These are phyloP conservation scores for Antheraea pernyi DNA, from an alignment of 1,140 invertebrate species.

Conservation along the genomic window DNA sequence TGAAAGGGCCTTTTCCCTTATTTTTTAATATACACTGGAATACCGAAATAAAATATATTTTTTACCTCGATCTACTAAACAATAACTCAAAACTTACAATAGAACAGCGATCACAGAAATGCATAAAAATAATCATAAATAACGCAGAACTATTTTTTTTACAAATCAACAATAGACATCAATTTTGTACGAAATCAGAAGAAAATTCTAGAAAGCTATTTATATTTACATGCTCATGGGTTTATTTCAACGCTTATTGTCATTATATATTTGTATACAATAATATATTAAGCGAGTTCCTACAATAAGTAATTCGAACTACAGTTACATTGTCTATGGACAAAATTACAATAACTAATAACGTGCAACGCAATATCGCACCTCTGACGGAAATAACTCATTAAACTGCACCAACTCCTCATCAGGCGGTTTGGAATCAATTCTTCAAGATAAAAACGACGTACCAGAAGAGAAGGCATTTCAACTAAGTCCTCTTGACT, in stretches of 20 bases:
- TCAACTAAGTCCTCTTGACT: no score
- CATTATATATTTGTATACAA: neutral
- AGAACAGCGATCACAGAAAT: conserved; percentile 70
- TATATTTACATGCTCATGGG: neutral
- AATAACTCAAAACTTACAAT: conserved; percentile 49
- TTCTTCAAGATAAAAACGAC: no score
- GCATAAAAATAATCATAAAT: conserved; percentile 55
- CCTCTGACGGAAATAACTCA: no score
- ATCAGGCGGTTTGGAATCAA: no score
- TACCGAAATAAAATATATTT: neutral
- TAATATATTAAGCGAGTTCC: no score
- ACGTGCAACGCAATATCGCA: no score
- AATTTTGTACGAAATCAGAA: conserved; percentile 12
- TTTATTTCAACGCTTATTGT: neutral
- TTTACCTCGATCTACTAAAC: conserved; percentile 14
- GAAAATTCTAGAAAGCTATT: neutral
- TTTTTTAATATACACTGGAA: neutral
- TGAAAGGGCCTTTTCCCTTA: neutral
- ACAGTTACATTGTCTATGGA: no score
- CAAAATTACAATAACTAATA: no score
- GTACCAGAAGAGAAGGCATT: no score
- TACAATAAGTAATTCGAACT: no score
- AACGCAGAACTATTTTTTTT: conserved; percentile 26
- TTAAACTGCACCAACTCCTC: no score
- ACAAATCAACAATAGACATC: conserved; percentile 18